phyloP scores from a whole-genome alignment of 2,888 invertebrate genomes.

The Antitype chi region DNA sequence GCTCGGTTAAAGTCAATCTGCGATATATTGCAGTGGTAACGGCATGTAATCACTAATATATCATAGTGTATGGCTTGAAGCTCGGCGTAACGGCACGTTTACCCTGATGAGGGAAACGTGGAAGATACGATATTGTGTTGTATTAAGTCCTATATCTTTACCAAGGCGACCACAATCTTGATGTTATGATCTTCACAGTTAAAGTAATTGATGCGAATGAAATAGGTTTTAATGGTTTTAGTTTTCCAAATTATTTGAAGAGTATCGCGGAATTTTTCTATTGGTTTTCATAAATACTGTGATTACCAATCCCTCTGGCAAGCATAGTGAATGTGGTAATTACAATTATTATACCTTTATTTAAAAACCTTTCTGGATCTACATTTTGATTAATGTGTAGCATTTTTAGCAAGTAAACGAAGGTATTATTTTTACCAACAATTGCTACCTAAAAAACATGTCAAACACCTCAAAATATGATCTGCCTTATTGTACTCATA shows the following conservation, averaged over 20 bases:
- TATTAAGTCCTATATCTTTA: constrained; percentile 12
- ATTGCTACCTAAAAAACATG: background rate
- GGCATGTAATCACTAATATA: constrained; percentile 47
- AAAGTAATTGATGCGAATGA: background rate
- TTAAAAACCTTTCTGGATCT: background rate
- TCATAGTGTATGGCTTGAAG: constrained; percentile 22
- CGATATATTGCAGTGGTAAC: constrained; percentile 41
- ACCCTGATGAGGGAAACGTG: constrained; percentile 49
- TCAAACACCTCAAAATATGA: background rate
- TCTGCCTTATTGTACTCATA: background rate
- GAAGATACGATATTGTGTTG: constrained; percentile 5
- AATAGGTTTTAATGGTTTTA: background rate
- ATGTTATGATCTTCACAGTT: constrained; percentile 3
- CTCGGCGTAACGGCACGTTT: constrained; percentile 32
- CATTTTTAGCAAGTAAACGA: background rate
- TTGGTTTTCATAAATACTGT: background rate
- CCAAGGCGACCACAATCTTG: constrained; percentile 6
- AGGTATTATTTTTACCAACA: background rate
- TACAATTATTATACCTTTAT: background rate
- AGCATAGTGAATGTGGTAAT: background rate
- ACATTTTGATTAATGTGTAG: background rate
- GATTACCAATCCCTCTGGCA: background rate
- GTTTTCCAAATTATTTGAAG: background rate
- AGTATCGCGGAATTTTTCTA: background rate
- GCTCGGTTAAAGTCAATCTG: constrained; percentile 26